Evolutionary conservation across 2,797 vertebrate species (phyloP).

Genomic region (Darevskia mixta): DNA sequence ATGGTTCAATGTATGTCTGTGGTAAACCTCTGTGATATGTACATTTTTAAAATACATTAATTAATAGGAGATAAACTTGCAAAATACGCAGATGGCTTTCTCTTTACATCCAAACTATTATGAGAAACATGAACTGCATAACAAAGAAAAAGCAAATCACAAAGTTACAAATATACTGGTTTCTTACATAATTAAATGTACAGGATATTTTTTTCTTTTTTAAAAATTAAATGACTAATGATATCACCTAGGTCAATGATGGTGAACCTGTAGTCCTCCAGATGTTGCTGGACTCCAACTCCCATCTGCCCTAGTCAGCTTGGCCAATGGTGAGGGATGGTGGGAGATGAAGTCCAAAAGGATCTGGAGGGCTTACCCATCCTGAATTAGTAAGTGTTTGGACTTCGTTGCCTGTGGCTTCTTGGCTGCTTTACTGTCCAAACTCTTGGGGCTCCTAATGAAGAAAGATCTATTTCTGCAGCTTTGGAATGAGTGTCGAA

Average conservation of each 20-base stretch:
- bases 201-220: not conserved
- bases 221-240: not conserved
- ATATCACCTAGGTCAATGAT: constrained; percentile 3
- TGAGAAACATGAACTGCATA: not conserved
- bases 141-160: not conserved
- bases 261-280: no score
- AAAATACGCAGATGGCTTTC: not conserved
- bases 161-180: not conserved
- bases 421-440: not conserved
- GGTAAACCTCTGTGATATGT: no score
- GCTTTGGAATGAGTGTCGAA: not conserved
- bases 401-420: not conserved
- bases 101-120: not conserved
- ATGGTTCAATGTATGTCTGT: no score
- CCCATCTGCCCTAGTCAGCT: no score
- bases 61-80: not conserved
- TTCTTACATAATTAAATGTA: constrained; percentile 12
- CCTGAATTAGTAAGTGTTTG: not conserved
- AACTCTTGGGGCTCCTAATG: not conserved
- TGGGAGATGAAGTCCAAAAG: no score
- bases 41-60: no score
- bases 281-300: no score
- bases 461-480: not conserved
- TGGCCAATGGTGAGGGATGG: no score
- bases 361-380: no score